Conservation (phyloP, 1,140 invertebrate genomes). For the Aphaenogaster rudis region DNA sequence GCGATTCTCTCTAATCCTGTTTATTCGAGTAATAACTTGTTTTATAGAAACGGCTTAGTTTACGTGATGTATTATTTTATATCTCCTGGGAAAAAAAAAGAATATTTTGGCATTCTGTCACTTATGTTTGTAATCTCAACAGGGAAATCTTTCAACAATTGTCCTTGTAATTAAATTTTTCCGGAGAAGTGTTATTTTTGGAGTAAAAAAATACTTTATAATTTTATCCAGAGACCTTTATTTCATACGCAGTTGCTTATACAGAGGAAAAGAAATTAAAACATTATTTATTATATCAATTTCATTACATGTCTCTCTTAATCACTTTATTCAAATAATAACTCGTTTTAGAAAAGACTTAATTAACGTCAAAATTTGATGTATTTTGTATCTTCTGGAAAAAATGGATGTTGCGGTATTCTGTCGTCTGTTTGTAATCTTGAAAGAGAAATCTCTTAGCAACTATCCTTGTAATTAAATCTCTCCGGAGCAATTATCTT, state of each 20-base stretch:
- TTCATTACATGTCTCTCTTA: neutral
- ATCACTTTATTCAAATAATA: neutral
- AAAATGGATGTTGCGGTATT: neutral
- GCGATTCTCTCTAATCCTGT: neutral
- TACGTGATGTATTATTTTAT: neutral
- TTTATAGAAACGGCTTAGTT: neutral
- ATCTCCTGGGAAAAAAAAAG: neutral
- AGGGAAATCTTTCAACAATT: neutral
- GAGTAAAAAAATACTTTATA: neutral
- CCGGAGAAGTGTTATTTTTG: neutral
- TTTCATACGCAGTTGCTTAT: neutral
- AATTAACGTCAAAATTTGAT: neutral
- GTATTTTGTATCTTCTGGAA: neutral
- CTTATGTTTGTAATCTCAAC: neutral
- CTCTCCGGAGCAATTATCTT: neutral
- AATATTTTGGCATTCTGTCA: neutral
- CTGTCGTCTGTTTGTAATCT: neutral
- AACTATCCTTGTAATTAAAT: neutral
- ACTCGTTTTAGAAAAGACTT: neutral
- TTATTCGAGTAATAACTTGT: neutral
- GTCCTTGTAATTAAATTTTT: neutral
- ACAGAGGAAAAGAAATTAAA: neutral
- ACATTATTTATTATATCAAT: constrained; percentile 6
- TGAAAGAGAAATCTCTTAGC: neutral
- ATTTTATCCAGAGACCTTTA: neutral